Evolutionary conservation across 92 coral and sea anemone species (phyloP), one percentile per base, ranked within the genome.

Genomic region (Epizoanthus scotinus): DNA sequence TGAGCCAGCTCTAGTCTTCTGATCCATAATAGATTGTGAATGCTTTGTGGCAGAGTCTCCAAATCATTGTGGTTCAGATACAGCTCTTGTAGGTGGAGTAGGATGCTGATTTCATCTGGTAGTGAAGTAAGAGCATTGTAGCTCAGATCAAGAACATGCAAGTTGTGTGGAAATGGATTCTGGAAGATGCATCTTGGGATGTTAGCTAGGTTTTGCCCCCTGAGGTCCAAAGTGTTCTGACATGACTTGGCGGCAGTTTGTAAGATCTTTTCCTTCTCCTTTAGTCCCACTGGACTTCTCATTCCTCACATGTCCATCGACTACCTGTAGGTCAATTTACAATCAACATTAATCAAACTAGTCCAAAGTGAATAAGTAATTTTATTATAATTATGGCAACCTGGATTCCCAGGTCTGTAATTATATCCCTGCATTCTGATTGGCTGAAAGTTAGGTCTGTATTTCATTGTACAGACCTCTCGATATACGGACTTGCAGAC

Each of bases 201-300:
- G 9, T 65, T 62, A 2, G 53, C 25, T 63, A 92, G 84, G 71
- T 87, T 59, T 68, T 85, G 92, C 17, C 97, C 97, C 66, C 97
- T 89, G 8, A 92, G 90, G 69, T 85, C 86, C 63, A 92, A 59
- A 69, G 87, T 70, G 22, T 69, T 82, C 63, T 90, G 90, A 34
- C 97, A 92, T 70, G 94, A 87, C 54, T 90, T 92, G 19, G 38
- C 77, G 18, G 97, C 97, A 65, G 89, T 85, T 60, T 91, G 88
- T 24, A 92, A 87, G 36, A 90, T 82, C 86, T 83, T 92, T 44
- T 90, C 89, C 49, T 83, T 90, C 71, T 90, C 91, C 38, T 86
- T 87, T 44, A 75, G 97, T 74, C 97, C 97, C 73, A 77, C 61
- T 27, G 88, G 90, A 87, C 92, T 87, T 86, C 90, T 83, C 97